phyloP scores from a whole-genome alignment of 2,888 invertebrate species.

The Lobophora halterata region DNA sequence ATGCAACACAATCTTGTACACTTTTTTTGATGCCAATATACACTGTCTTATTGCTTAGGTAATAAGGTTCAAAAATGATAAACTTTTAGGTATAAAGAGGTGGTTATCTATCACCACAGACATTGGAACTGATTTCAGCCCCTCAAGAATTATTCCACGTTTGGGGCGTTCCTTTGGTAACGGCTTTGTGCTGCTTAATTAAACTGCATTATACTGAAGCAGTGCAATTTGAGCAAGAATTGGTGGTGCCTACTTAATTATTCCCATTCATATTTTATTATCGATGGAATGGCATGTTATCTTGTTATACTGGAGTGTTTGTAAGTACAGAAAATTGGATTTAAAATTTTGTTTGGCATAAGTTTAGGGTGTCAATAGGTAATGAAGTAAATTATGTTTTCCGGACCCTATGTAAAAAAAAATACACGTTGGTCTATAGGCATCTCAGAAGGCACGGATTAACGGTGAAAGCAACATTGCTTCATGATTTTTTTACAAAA shows the following conservation, averaged over 20 bases:
- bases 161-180: slow-evolving; percentile 75
- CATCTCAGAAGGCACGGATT: too few species aligned
- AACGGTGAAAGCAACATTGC: too few species aligned
- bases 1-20: slow-evolving; percentile 41
- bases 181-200: slow-evolving; percentile 75
- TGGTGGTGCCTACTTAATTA: slow-evolving; percentile 16
- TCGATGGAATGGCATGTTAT: too few species aligned
- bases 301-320: too few species aligned
- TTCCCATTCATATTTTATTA: slow-evolving; percentile 12
- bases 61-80: slow-evolving; percentile 35
- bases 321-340: too few species aligned
- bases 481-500: too few species aligned
- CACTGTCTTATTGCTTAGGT: slow-evolving; percentile 26
- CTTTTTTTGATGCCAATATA: slow-evolving; percentile 4
- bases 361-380: too few species aligned
- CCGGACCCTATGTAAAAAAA: too few species aligned
- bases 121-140: slow-evolving; percentile 60
- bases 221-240: slow-evolving; percentile 47
- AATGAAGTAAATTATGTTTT: too few species aligned
- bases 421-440: too few species aligned
- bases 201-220: slow-evolving; percentile 68
- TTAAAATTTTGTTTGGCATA: too few species aligned
- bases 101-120: slow-evolving; percentile 43
- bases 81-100: slow-evolving; percentile 2
- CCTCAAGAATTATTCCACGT: slow-evolving; percentile 73